Conservation (phyloP, 2,113 vertebrate species). For the Python bivittatus region DNA sequence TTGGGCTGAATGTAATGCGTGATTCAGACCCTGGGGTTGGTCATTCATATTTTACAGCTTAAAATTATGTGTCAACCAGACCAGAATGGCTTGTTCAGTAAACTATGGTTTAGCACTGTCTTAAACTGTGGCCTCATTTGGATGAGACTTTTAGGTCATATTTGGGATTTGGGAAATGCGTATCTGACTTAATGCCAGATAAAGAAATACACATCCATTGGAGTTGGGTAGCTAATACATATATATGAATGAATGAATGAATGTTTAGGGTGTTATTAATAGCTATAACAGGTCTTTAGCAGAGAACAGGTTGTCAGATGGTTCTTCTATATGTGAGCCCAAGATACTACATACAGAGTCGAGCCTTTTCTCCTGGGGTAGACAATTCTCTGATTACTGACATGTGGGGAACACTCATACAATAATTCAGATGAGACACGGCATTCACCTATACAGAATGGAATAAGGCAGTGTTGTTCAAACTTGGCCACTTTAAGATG, state of each 20-base stretch:
- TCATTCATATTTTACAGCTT: background rate
- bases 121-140: background rate
- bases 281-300: background rate
- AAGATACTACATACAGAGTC: background rate
- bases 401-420: background rate
- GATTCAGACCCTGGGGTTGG: background rate
- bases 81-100: background rate
- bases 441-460: background rate
- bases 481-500: too few relatives aligned
- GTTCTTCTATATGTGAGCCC: too few relatives aligned
- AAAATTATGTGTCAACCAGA: background rate
- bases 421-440: background rate
- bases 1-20: background rate
- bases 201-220: background rate
- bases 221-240: background rate
- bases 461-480: background rate
- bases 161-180: background rate
- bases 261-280: too few relatives aligned
- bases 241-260: too few relatives aligned
- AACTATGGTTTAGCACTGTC: background rate
- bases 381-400: background rate
- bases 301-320: background rate
- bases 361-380: background rate
- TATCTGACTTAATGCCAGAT: background rate
- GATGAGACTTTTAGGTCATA: background rate